Conservation (phyloP, 1,140 invertebrate species). For the Aleiodes sp. region DNA sequence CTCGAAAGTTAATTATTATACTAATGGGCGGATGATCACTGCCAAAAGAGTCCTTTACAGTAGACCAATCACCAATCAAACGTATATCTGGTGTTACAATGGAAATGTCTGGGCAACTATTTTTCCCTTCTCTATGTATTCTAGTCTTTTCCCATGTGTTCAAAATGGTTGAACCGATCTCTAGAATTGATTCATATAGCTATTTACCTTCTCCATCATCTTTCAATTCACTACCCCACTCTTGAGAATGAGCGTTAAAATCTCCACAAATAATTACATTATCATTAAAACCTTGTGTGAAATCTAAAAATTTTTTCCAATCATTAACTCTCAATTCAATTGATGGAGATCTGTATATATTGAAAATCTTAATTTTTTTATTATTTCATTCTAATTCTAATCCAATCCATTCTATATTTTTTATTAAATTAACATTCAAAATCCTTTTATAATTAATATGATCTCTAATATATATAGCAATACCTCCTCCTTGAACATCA, state of each 20-base stretch:
- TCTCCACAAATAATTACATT: neutral
- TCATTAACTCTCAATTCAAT: neutral
- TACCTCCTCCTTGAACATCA: neutral
- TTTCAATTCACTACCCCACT: too few relatives aligned
- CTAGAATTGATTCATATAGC: neutral
- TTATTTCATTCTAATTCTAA: neutral
- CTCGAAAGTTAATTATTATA: neutral
- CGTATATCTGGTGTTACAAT: neutral
- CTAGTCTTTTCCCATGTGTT: neutral
- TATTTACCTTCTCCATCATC: neutral
- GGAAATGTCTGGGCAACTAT: neutral
- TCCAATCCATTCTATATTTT: neutral
- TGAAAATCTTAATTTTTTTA: neutral
- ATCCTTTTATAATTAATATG: neutral
- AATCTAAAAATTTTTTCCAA: neutral
- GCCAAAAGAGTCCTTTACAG: neutral
- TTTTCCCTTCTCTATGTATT: neutral
- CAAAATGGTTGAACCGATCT: neutral
- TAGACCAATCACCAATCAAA: neutral
- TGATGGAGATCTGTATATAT: neutral
- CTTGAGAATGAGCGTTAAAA: neutral
- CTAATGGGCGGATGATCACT: neutral
- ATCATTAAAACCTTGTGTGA: neutral
- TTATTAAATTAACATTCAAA: neutral
- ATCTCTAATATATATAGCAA: neutral